A percentile compares a stretch with the other conserved stretches of the same genome.
These are phyloP conservation scores for Tympanuchus pallidicinctus DNA, from an alignment of 2,113 vertebrate genomes.

Conservation along the genomic window DNA sequence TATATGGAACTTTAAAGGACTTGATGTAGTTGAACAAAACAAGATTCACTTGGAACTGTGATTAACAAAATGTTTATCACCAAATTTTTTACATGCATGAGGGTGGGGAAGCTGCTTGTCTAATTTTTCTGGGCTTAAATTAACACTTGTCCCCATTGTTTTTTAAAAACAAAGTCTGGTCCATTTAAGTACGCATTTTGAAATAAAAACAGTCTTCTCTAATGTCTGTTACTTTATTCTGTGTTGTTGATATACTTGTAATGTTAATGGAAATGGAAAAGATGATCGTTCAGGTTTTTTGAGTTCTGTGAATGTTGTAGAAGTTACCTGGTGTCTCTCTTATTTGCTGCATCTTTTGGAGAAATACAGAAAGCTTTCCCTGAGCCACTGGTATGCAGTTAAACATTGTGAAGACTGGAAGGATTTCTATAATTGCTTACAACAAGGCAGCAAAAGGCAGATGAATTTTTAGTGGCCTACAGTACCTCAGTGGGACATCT, in stretches of 20 bases:
- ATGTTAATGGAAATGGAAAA: background rate
- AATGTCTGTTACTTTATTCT: background rate
- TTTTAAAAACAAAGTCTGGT: background rate
- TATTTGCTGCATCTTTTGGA: background rate
- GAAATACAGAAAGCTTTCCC: background rate
- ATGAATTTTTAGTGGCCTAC: background rate
- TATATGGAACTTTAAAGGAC: background rate
- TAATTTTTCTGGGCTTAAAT: background rate
- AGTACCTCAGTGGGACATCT: background rate
- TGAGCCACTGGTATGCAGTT: background rate
- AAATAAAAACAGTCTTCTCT: constrained; percentile 6
- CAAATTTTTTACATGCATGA: background rate
- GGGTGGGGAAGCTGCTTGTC: background rate
- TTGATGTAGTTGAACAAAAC: background rate
- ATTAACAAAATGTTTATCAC: background rate
- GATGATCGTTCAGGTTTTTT: background rate
- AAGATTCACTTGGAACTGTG: background rate
- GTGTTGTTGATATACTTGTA: background rate
- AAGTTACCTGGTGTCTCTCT: background rate
- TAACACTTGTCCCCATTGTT: background rate
- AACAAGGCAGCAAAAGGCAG: background rate
- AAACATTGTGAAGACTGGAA: background rate
- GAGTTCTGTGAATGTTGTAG: background rate
- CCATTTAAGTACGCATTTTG: background rate
- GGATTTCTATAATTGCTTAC: background rate